phyloP scores from a whole-genome alignment of 2,797 vertebrate species.

The Phalloptychus januarius region DNA sequence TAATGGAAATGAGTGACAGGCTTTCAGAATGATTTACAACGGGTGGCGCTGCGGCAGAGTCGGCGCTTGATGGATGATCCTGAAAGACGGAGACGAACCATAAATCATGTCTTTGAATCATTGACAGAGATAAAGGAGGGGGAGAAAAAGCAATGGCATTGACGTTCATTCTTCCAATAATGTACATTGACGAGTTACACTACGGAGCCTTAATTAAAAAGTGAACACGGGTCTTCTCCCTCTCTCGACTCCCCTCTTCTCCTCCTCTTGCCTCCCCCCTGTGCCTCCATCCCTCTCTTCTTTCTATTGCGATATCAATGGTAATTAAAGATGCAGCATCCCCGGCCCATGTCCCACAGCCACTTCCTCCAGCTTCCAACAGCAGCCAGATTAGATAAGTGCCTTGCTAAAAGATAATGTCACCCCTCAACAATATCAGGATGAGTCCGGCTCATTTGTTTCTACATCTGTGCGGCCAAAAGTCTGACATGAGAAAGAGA shows the following conservation, averaged over 20 bases:
- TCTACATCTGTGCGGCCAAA: slow-evolving; percentile 68
- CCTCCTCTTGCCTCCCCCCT: slow-evolving; percentile 13
- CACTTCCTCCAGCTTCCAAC: slow-evolving; percentile 75
- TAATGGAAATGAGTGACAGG: slow-evolving; percentile 99
- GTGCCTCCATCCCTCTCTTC: slow-evolving; percentile 56
- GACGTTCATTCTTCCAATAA: slow-evolving; percentile 99
- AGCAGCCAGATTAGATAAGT: slow-evolving; percentile 83
- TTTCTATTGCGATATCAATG: slow-evolving; percentile 80
- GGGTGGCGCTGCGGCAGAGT: slow-evolving; percentile 96
- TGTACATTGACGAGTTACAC: slow-evolving; percentile 99
- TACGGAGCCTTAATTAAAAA: slow-evolving; percentile 99
- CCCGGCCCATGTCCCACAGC: slow-evolving; percentile 69
- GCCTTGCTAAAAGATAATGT: slow-evolving; percentile 78
- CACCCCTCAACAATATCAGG: slow-evolving; percentile 74
- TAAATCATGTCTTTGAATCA: slow-evolving; percentile 99
- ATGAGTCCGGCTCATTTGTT: slow-evolving; percentile 68
- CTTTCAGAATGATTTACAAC: slow-evolving; percentile 99
- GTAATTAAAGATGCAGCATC: slow-evolving; percentile 85
- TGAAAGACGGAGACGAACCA: slow-evolving; percentile 99
- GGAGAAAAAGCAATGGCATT: slow-evolving; percentile 97
- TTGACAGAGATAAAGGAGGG: slow-evolving; percentile 99
- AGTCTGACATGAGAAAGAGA: slow-evolving; percentile 22
- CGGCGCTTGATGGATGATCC: slow-evolving; percentile 99
- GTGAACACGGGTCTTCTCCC: slow-evolving; percentile 79
- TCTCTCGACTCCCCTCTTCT: slow-evolving; percentile 39